Evolutionary conservation across 2,888 invertebrate genomes (phyloP), one percentile per base, ranked within the genome.

Genomic region (Sinhomidia bicolor): DNA sequence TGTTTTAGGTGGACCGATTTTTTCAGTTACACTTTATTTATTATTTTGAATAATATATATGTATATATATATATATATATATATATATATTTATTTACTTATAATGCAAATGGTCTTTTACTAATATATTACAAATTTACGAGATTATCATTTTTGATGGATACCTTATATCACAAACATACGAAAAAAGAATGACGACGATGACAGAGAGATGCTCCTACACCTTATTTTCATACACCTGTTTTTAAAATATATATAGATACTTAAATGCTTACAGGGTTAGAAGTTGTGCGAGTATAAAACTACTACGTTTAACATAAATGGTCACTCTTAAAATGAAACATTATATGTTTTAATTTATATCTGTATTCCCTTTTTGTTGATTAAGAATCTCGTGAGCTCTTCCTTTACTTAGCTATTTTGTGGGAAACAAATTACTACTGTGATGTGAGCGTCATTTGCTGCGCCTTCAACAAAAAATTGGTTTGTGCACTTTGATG

Each of bases 81-180:
- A 41, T 41, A 41, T 41, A 41, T 41, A 41, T 41, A 41, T n/a
- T n/a, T n/a, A n/a, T n/a, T n/a, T 65, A 32, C 29, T 20, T 12
- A 41, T 47, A 51, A 51, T 76, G 76, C 51, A 76, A 76, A 76
- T 51, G 76, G 76, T 76, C 76, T 76, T 76, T 76, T 17, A 76
- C 76, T 76, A 76, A 76, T n/a, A 51, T 26, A 51, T n/a, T 76
- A 51, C 32, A 76, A 47, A 47, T 76, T 47, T 51, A 76, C 51
- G 51, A 76, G 26, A 76, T 76, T 76, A 51, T 26, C 51, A 60
- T 23, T 47, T 76, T 76, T 51, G 76, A 76, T 76, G 47, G 76
- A 51, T 76, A 76, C 76, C 47, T 29, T 76, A 68, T 68, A 76
- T 76, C 76, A 76, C 76, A 76, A 51, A 76, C 76, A 51, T 51